Percentiles rank a stretch among this genome's conserved stretches.
Evolutionary conservation across 1,140 invertebrate genomes (phyloP).

Genomic region (Polyergus mexicanus): DNA sequence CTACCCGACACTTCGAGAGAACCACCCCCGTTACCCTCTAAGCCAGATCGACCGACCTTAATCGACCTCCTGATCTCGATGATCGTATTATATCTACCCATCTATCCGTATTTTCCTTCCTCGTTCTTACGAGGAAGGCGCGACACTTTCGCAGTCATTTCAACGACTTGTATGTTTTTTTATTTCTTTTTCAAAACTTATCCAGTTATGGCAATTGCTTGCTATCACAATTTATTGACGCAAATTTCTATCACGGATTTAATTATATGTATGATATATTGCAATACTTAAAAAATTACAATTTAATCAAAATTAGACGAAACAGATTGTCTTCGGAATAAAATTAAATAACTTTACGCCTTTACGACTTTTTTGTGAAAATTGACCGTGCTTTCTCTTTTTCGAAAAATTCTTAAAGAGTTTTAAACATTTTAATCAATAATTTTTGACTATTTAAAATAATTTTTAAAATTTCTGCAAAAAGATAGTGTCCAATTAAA

Average conservation of each 20-base stretch:
- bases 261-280: neutral
- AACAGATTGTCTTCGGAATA: too few species aligned
- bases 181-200: constrained; percentile 14
- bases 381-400: neutral
- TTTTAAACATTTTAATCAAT: constrained; percentile 6
- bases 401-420: neutral
- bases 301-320: neutral
- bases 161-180: constrained; percentile 37
- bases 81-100: constrained; percentile 61
- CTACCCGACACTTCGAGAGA: constrained; percentile 61
- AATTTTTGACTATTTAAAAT: constrained; percentile 1
- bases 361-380: too few species aligned
- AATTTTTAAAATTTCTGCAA: neutral
- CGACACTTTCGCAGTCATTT: constrained; percentile 26
- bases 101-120: neutral
- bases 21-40: constrained; percentile 61
- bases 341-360: neutral
- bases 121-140: neutral
- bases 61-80: constrained; percentile 73
- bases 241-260: constrained; percentile 19
- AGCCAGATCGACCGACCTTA: constrained; percentile 75
- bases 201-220: neutral
- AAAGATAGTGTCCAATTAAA: neutral
- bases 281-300: neutral
- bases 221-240: neutral